Evolutionary conservation across 92 coral and sea anemone genomes (phyloP).

Genomic region (Zoanthus sociatus): DNA sequence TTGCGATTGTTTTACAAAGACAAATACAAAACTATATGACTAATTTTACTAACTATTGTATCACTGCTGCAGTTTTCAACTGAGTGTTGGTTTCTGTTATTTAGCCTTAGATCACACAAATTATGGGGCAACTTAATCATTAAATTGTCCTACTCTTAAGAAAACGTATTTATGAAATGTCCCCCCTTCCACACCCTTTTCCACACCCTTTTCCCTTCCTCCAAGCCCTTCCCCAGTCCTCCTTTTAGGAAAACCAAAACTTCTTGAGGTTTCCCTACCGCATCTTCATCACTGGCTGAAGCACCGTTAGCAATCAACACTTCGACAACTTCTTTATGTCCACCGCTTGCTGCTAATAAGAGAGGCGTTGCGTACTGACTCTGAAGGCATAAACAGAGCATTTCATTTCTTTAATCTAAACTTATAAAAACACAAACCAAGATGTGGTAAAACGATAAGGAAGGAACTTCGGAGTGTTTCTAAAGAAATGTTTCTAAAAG

Average conservation of each 20-base stretch:
- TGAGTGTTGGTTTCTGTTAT: too few species aligned
- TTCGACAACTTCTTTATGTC: conserved; percentile 96
- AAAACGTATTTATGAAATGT: too few species aligned
- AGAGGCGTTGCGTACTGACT: conserved; percentile 94
- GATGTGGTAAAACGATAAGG: neutral
- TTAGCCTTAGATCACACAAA: too few species aligned
- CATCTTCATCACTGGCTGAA: conserved; percentile 91
- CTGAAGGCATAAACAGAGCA: conserved; percentile 49
- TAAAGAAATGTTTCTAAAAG: neutral
- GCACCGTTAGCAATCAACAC: conserved; percentile 93
- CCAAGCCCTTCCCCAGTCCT: neutral
- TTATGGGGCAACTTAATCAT: too few species aligned
- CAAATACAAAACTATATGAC: too few species aligned
- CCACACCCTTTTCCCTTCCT: too few species aligned
- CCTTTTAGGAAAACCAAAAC: neutral
- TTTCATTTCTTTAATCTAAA: neutral
- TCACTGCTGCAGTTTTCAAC: too few species aligned
- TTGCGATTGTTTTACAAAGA: too few species aligned
- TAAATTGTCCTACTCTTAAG: too few species aligned
- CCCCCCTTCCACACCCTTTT: too few species aligned
- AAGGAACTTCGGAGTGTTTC: neutral
- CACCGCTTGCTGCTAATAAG: conserved; percentile 98
- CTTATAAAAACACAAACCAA: neutral
- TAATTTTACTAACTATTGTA: too few species aligned
- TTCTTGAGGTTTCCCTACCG: conserved; percentile 59